These are phyloP conservation scores for Gibbula magus DNA, from an alignment of 2,888 invertebrate genomes.

Conservation along the genomic window DNA sequence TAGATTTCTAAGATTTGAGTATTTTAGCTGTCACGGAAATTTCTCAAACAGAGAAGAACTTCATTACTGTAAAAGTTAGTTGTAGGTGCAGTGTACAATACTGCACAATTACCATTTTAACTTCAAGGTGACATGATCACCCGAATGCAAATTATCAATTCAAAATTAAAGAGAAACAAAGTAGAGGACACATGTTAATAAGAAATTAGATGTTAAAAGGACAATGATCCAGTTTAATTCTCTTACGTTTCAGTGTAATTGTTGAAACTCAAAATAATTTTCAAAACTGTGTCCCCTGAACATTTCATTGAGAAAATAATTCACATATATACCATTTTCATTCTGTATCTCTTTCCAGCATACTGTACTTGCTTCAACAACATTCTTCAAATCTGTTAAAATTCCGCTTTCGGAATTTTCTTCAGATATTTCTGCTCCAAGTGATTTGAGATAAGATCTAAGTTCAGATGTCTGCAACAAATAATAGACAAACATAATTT, in stretches of 20 bases:
- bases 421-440: slow-evolving; percentile 95
- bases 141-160: too few relatives aligned
- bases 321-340: slow-evolving; percentile 50
- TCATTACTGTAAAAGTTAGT: neutral
- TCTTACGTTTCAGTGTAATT: too few relatives aligned
- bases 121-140: too few relatives aligned
- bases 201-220: too few relatives aligned
- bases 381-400: slow-evolving; percentile 93
- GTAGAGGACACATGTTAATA: too few relatives aligned
- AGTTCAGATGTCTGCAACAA: slow-evolving; percentile 81
- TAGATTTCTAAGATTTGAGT: too few relatives aligned
- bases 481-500: slow-evolving; percentile 21
- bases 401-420: slow-evolving; percentile 89
- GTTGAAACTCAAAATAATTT: neutral
- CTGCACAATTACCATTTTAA: too few relatives aligned
- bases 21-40: too few relatives aligned
- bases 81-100: too few relatives aligned
- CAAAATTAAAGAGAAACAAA: too few relatives aligned
- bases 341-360: slow-evolving; percentile 82
- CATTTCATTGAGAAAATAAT: neutral
- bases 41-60: neutral
- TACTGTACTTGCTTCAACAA: slow-evolving; percentile 93
- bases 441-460: slow-evolving; percentile 89
- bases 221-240: too few relatives aligned
- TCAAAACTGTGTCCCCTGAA: neutral